phyloP scores from a whole-genome alignment of 2,888 invertebrate species.

The Caenorhabditis sp. region DNA sequence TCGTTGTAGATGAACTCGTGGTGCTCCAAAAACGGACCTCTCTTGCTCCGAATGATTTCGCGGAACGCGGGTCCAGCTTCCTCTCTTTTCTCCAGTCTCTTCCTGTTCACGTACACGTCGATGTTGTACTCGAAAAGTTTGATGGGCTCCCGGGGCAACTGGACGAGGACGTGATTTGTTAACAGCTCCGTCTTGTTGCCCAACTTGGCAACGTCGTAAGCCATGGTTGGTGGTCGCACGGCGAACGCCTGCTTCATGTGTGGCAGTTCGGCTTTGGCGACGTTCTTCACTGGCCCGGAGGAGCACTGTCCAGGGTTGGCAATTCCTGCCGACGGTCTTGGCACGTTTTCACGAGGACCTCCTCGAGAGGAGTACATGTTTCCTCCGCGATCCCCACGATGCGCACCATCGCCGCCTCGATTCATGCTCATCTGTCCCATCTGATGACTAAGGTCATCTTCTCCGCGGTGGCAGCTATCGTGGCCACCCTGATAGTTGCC shows the following conservation, averaged over 20 bases:
- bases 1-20: conserved; percentile 41
- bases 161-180: conserved; percentile 44
- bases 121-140: conserved; percentile 38
- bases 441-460: too few relatives aligned
- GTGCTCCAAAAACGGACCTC: not conserved
- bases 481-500: too few relatives aligned
- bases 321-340: too few relatives aligned
- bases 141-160: not conserved
- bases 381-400: too few relatives aligned
- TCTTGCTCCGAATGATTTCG: not conserved
- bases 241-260: conserved; percentile 31
- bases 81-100: conserved; percentile 23
- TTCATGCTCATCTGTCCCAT: too few relatives aligned
- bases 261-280: not conserved
- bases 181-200: conserved; percentile 26
- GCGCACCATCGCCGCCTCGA: too few relatives aligned
- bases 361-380: too few relatives aligned
- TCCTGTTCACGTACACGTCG: not conserved
- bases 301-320: not conserved
- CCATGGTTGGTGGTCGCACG: not conserved
- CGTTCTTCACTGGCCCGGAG: not conserved
- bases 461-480: too few relatives aligned
- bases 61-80: conserved; percentile 31
- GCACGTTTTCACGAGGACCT: not conserved
- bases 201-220: not conserved